Evolutionary conservation across 1,140 invertebrate species (phyloP).

Genomic region (Harpegnathos saltator): DNA sequence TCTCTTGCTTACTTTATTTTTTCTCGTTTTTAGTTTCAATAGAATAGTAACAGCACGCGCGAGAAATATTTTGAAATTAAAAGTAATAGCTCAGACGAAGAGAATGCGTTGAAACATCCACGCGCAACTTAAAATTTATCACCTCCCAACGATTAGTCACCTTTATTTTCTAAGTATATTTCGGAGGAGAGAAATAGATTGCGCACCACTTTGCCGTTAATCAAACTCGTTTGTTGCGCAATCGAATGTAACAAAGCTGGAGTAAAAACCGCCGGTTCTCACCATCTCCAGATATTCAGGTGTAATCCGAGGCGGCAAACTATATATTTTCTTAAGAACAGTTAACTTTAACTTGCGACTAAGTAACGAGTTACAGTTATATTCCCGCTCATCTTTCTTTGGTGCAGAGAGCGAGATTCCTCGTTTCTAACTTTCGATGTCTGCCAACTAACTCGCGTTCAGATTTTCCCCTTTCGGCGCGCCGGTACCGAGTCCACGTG

Average conservation of each 20-base stretch:
- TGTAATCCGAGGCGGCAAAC: slow-evolving; percentile 19
- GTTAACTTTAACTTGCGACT: slow-evolving; percentile 17
- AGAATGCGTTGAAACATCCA: too few species aligned
- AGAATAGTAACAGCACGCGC: too few species aligned
- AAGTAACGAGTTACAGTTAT: slow-evolving; percentile 17
- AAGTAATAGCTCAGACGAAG: too few species aligned
- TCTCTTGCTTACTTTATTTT: too few species aligned
- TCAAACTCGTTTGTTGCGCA: slow-evolving; percentile 2
- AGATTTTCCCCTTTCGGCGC: slow-evolving; percentile 2
- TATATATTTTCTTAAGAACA: slow-evolving; percentile 11
- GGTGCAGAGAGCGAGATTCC: background rate
- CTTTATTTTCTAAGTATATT: background rate
- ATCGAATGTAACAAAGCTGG: slow-evolving; percentile 14
- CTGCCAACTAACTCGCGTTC: slow-evolving; percentile 26
- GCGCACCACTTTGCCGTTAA: background rate
- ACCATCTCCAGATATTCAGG: slow-evolving; percentile 31
- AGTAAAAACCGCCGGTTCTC: background rate
- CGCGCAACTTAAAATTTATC: background rate
- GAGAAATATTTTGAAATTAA: too few species aligned
- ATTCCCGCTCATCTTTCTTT: background rate
- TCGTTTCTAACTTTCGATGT: background rate
- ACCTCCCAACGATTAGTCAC: background rate
- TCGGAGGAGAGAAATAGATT: background rate
- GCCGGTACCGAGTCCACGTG: slow-evolving; percentile 6
- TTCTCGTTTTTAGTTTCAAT: too few species aligned